Base-by-base conservation (phyloP, 2,113 vertebrate species). In the Mellivora capensis region DNA sequence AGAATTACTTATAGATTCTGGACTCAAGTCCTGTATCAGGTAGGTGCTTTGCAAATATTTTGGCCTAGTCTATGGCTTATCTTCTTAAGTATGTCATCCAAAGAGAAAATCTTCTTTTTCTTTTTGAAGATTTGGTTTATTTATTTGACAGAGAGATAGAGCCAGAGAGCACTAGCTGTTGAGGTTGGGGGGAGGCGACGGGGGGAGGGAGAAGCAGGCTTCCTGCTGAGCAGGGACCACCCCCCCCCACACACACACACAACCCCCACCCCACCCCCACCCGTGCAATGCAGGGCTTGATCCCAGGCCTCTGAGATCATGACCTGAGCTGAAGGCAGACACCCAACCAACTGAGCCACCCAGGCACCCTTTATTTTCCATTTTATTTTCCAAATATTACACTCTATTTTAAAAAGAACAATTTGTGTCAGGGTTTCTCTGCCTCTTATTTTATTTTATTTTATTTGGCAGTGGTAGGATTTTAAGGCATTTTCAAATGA, bases 401-500 rank as follows among this genome's bases (percentile, higher is more conserved):
- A 91, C 18, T 23, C 17, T 83, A 72, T 84, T 44, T 31, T 49
- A 15, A 59, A 93, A 67, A 84, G 25, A 93, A n/a, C 3, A 59
- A 31, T 62, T 88, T 69, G 47, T 69, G 17, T 83, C n/a, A 54
- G 2, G 27, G 67, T 49, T 86, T n/a, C 79, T 59, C 18, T 47
- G 7, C 52, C 47, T 59, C 44, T 80, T 21, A 57, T 82, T 83
- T 94, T 61, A 81, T 82, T 83, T 94, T 61, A 81, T 83, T 64
- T 47, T 31, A 29, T 62, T 52, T 81, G 61, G 7, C n/a, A 90
- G 3, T 49, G 14, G 42, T 67, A 79, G 81, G 34, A 91, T 79
- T 85, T 86, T 79, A 61, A 69, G 17, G 47, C 14, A 80, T 69
- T 80, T 87, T 87, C 61, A 42, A 15, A 80, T 79, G n/a, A 69